Evolutionary conservation across 2,113 vertebrate genomes (phyloP), one percentile per base, ranked within the genome.

Genomic region (Austrofundulus limnaeus): DNA sequence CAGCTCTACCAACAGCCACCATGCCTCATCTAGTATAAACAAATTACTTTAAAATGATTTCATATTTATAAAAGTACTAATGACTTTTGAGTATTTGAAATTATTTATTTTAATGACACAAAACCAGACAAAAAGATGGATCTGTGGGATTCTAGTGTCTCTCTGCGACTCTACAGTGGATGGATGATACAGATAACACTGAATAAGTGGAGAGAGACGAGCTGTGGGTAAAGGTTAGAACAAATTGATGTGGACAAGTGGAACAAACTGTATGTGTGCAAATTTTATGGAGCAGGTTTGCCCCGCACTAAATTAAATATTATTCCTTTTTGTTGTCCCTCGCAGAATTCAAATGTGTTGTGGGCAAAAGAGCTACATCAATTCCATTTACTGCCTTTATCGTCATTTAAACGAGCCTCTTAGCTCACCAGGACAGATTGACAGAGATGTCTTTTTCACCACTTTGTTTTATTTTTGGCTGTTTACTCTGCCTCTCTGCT

Each of bases 401-500:
- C 64, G 12, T 78, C 66, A 79, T 77, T 80, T 84, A 87, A 89
- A 86, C 25, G 73, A 78, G 81, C 74, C 72, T 79, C 70, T 70
- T 48, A 67, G 79, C 74, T 80, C 38, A 1, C 38, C 46, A 5
- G 53, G 66, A 72, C 78, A 66, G 76, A 76, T 78, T 88, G 90
- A 89, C 86, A 88, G 83, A 49, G 3, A 63, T 42, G 73, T 83
- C 79, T 82, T 85, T 72, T 66, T 71, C 57, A 1, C 14, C 54
- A 31, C 85, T 87, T 85, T 85, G 85, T 86, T 89, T 82, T 90
- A 90, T 90, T 89, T 90, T 85, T 75, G 87, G 85, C 80, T 89
- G 82, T 90, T 89, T 88, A 89, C 86, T 71, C 75, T 67, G 73
- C 79, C 66, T 80, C 74, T 82, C 65, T 24, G 78, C 86, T 87